These are phyloP conservation scores for Cantharis rufa DNA, from an alignment of 2,888 invertebrate species.

Conservation along the genomic window DNA sequence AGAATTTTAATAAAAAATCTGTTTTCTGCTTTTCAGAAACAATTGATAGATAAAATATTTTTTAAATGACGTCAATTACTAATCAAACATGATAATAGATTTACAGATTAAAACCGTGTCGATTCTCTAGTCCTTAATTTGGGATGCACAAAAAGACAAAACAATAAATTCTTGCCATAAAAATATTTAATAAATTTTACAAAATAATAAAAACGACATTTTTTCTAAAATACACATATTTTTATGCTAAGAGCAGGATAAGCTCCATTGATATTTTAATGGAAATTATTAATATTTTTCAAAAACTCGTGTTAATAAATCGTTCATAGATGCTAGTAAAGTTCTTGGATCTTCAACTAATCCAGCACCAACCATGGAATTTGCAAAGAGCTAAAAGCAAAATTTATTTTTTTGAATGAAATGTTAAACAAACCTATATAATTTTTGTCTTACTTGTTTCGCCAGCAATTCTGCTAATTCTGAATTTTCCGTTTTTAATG, in stretches of 20 bases:
- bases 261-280: background rate
- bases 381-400: constrained; percentile 76
- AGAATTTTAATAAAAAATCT: background rate
- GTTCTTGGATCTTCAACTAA: constrained; percentile 88
- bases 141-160: background rate
- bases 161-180: background rate
- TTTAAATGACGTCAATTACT: background rate
- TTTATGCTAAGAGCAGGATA: background rate
- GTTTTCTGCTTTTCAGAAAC: background rate
- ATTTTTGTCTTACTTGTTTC: constrained; percentile 68
- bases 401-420: constrained; percentile 3
- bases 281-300: constrained; percentile 62
- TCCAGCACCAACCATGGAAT: constrained; percentile 95
- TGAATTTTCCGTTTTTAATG: constrained; percentile 73
- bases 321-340: constrained; percentile 84
- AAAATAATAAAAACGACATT: background rate
- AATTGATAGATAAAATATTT: background rate
- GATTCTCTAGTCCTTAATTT: background rate
- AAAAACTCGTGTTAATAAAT: constrained; percentile 77
- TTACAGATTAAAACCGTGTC: background rate
- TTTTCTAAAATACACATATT: background rate
- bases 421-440: background rate
- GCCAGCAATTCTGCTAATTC: constrained; percentile 82
- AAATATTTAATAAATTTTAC: background rate
- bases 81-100: background rate